Base-by-base conservation (phyloP, 2,888 invertebrate genomes). In the Calameuta filiformis region DNA sequence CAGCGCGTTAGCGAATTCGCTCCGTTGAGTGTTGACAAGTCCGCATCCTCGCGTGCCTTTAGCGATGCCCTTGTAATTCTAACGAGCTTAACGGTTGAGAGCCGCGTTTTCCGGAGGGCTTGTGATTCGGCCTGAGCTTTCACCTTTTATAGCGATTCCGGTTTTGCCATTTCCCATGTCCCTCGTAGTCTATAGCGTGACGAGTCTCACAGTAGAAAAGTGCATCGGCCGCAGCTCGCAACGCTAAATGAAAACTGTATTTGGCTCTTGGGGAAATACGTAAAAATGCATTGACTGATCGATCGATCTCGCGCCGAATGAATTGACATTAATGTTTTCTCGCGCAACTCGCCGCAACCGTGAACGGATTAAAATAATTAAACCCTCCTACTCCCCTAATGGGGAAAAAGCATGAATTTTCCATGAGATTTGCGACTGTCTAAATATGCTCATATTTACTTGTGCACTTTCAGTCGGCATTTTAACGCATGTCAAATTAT, bases 11-110 rank as follows among this genome's bases (percentile, higher is more conserved):
- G 89, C 87, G 88, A 88, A 90, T 90, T 89, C 87, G 86, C 89
- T 89, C 85, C 85, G 88, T 90, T 89, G 89, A 89, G 89, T 87
- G 89, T 87, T 87, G 90, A 90, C 90, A 90, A 90, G 89, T 88
- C 89, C 88, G 85, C 89, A 88, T 87, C 85, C 89, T 88, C 87
- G 31, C 85, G 84, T 87, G 83, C 88, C 89, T 89, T 86, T 87
- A 89, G 85, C 87, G 85, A 83, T 81, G 83, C 81, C 86, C 87
- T 84, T 89, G 90, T 90, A 88, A 89, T 89, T 90, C 87, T 89
- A 89, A 90, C 89, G 87, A 90, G 90, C 90, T 90, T 90, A 90
- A 1, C 56, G 23, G 56, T 23, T 23, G 2, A 56, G 9, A 23
- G 6, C 56, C 23, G 56, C 56, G 56, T 56, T 56, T 15, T 56